Base-by-base conservation (phyloP, 2,113 vertebrate species). In the Arvicanthis niloticus region DNA sequence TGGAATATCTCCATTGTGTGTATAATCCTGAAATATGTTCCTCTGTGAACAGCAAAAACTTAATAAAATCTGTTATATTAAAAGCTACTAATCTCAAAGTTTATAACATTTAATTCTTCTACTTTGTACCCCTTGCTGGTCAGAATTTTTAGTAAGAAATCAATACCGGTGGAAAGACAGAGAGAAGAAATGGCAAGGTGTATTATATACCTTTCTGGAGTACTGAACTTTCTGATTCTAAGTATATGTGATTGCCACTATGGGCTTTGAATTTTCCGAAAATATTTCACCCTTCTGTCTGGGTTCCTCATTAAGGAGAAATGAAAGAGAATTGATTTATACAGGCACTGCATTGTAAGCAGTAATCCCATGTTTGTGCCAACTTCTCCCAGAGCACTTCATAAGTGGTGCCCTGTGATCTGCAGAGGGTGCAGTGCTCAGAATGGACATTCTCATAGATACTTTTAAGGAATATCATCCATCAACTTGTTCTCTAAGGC, bases 131-230 rank as follows among this genome's bases (percentile, higher is more conserved):
- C 65, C 19, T 89, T 29, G 37, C 89, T 94, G 7, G 42, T 91
- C 5, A 94, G n/a, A 31, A 87, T 94, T 93, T 93, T 95, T 93
- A 80, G 65, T 91, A 78, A 70, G 58, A 91, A 76, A 84, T 93
- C 53, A 88, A 31, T 85, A 31, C 16, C 87, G 26, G 15, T 81
- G 40, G 89, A 70, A 97, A 1, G 4, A 2, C 9, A 78, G 15
- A 31, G 91, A 37, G 73, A 88, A 92, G 58, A 94, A 51, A 1
- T 34, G 21, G 37, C 10, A 70, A 42, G 29, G 34, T 60, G 17
- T 80, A 1, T 45, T 76, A 45, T 62, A 11, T 58, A 58, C 1
- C 34, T 70, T 94, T 75, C 13, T 88, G 73, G n/a, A 11, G 24
- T 34, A 70, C 7, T 91, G 84, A 89, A 89, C 75, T 96, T 88